Base-by-base conservation (phyloP, 2,888 invertebrate genomes). In the Nymphalis urticae region DNA sequence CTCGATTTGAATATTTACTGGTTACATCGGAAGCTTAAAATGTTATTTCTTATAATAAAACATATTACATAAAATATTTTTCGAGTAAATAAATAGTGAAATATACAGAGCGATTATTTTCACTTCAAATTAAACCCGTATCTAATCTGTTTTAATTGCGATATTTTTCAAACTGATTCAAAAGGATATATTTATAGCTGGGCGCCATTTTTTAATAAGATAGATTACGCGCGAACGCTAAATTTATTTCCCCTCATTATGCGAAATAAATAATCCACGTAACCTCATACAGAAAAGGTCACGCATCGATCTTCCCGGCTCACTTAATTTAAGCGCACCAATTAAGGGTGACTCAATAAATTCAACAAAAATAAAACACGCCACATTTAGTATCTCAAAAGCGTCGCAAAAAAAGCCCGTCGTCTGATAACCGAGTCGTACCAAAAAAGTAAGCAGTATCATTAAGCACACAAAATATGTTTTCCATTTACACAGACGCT, bases 381-480 rank as follows among this genome's bases (percentile, higher is more conserved):
- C 76, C 79, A 78, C 80, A 79, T 78, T 78, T 75, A 81, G 79
- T 78, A 78, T 78, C 78, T 78, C 79, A 77, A 80, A 84, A 85
- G 80, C 77, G 76, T 85, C 85, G 90, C 89, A 88, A 89, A 89
- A 86, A 89, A 90, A 85, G 27, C 76, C 75, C 83, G 84, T 85
- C 85, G 82, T 77, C 81, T 77, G 89, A 91, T 91, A 92, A 88
- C 86, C 78, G 81, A 83, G 54, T 78, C 84, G 80, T 79, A 88
- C 90, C 89, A 91, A 91, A 91, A 91, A 91, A 88, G 87, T 82
- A 83, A 88, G 85, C 88, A 87, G 89, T 92, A 92, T 92, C 92
- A 90, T 92, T 92, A 92, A 90, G 86, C 89, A 91, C 88, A 92
- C 92, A 92, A 92, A 92, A 91, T 92, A 92, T 92, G 91, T 92